Evolutionary conservation across 1,140 invertebrate species (phyloP).

Genomic region (Megathymus violae): DNA sequence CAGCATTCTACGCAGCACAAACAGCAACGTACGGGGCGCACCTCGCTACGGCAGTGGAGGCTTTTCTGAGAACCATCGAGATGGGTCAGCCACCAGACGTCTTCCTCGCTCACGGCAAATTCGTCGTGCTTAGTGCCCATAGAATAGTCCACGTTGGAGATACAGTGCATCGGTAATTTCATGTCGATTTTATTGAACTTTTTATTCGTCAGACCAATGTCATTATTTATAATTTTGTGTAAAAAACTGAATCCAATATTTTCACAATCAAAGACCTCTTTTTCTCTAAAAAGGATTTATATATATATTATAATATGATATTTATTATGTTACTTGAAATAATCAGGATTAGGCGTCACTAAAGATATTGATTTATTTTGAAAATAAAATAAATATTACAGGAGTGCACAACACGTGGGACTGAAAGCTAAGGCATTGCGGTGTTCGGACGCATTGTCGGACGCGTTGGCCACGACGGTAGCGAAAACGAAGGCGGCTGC

Average conservation of each 20-base stretch:
- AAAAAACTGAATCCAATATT: no score
- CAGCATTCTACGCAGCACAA: conserved; percentile 94
- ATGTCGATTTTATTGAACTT: no score
- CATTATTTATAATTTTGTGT: no score
- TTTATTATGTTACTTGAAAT: no score
- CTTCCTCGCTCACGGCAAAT: conserved; percentile 96
- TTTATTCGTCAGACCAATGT: no score
- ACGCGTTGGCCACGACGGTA: conserved; percentile 92
- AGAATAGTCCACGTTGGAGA: conserved; percentile 97
- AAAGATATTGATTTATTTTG: no score
- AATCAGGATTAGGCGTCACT: no score
- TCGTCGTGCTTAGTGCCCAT: conserved; percentile 96
- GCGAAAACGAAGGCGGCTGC: conserved; percentile 95
- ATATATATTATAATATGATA: no score
- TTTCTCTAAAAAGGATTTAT: no score
- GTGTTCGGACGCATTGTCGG: conserved; percentile 93
- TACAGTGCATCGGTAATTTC: conserved; percentile 90
- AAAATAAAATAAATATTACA: conserved; percentile 49
- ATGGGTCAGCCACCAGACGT: conserved; percentile 96
- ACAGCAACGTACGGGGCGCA: conserved; percentile 92
- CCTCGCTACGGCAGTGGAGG: conserved; percentile 94
- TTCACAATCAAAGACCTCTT: no score
- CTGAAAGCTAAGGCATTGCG: conserved; percentile 89
- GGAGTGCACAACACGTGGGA: conserved; percentile 89
- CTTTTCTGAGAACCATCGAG: conserved; percentile 95